Evolutionary conservation across 1,140 invertebrate species (phyloP), one percentile per base, ranked within the genome.

Genomic region (Mycetomoellerius zeteki): DNA sequence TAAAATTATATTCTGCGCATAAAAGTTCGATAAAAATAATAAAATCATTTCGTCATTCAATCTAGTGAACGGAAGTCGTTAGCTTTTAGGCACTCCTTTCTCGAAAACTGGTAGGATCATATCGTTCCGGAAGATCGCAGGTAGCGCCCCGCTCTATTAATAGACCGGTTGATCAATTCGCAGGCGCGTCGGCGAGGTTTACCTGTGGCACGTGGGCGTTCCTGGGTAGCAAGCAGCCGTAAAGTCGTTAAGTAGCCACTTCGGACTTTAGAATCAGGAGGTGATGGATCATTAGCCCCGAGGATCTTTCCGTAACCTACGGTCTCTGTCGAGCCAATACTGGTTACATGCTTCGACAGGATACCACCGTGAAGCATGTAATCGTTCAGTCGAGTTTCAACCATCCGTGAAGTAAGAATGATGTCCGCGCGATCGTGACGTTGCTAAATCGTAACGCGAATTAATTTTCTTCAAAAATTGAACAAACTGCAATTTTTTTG

Each of bases 201-300:
- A 90, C 86, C 88, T 88, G 80, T 72, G 86, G 67, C 80, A 77
- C 86, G 89, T 90, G 89, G 89, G 89, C 89, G 88, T 90, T 88
- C 71, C 89, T 52, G 73, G 54, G 50, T 87, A 89, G 88, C 75
- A 76, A 87, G 75, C 60, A 90, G 80, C 80, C 81, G 88, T 88
- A 90, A 90, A 90, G 86, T 90, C 86, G 88, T 90, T 90, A 90
- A 90, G 75, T 90, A 90, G 88, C 89, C 89, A 90, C 89, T 85
- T 88, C 60, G 85, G 52, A 87, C 58, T 73, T 87, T 56, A 80
- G 75, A 88, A 90, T 90, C 84, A 76, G 81, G 80, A 90, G 88
- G 89, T 90, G 89, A 90, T 84, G 85, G 89, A 90, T 90, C 88
- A 90, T 90, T 90, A 90, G 89, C 85, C 85, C 78, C 64, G 72